These are phyloP conservation scores for Puma concolor DNA, from an alignment of 2,113 vertebrate species.

Conservation along the genomic window DNA sequence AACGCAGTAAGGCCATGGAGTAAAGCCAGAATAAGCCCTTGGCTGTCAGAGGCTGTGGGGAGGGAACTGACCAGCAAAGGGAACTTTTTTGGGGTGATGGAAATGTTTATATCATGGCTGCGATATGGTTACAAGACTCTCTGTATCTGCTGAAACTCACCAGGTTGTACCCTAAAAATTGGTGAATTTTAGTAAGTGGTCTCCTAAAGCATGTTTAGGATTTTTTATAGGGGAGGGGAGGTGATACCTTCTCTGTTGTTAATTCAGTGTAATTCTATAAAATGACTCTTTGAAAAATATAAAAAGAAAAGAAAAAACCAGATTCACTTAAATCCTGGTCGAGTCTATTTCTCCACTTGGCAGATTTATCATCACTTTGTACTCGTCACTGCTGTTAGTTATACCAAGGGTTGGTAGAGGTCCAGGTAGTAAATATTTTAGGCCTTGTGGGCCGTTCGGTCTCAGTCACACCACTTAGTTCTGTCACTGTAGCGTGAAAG, in stretches of 20 bases:
- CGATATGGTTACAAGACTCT: neutral
- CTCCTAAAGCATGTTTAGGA: neutral
- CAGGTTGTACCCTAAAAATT: neutral
- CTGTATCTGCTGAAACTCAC: neutral
- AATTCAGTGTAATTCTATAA: neutral
- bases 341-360: neutral
- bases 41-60: neutral
- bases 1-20: fast-evolving
- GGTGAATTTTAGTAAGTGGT: neutral
- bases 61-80: neutral
- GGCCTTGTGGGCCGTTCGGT: neutral
- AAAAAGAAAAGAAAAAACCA: neutral
- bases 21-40: neutral
- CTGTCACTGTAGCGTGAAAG: neutral
- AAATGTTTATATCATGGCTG: neutral
- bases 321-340: neutral
- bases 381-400: neutral
- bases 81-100: neutral
- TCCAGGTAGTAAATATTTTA: neutral
- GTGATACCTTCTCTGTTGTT: neutral
- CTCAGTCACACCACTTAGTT: neutral
- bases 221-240: neutral
- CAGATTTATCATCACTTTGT: neutral
- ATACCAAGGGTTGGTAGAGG: neutral
- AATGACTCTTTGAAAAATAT: neutral